Percentiles rank a stretch among this genome's conserved stretches.
These are phyloP conservation scores for Daphoenositta chrysoptera DNA, from an alignment of 2,113 vertebrate genomes.

Conservation along the genomic window DNA sequence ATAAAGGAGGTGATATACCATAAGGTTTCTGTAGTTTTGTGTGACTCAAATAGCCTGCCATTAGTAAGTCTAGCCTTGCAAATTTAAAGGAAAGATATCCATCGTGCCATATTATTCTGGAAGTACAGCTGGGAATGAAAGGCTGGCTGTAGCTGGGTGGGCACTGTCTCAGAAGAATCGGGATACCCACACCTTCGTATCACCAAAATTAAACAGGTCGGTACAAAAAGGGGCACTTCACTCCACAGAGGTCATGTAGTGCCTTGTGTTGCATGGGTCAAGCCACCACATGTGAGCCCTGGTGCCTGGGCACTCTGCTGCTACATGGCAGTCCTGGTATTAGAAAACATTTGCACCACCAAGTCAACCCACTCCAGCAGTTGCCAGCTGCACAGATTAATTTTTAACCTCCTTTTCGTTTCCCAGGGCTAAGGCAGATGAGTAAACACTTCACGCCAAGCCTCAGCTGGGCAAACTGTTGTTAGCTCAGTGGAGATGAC, in stretches of 20 bases:
- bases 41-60: background rate
- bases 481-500: background rate
- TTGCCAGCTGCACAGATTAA: conserved; percentile 33
- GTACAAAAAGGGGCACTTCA: background rate
- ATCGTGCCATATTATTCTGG: background rate
- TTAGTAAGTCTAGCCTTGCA: background rate
- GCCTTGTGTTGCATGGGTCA: background rate
- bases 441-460: background rate
- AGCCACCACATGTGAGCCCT: background rate
- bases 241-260: background rate
- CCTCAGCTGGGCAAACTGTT: background rate
- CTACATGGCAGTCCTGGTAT: background rate
- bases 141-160: background rate
- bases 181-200: background rate
- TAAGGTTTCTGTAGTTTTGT: background rate
- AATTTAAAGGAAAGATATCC: background rate
- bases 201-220: background rate
- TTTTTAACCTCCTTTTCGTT: conserved; percentile 38
- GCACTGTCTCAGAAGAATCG: background rate
- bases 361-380: background rate
- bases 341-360: background rate
- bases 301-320: background rate
- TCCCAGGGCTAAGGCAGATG: background rate
- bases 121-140: background rate
- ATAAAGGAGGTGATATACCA: background rate